A percentile compares a stretch with the other conserved stretches of the same genome.
These are phyloP conservation scores for Papilio polyxenes DNA, from an alignment of 1,140 invertebrate genomes.

Conservation along the genomic window DNA sequence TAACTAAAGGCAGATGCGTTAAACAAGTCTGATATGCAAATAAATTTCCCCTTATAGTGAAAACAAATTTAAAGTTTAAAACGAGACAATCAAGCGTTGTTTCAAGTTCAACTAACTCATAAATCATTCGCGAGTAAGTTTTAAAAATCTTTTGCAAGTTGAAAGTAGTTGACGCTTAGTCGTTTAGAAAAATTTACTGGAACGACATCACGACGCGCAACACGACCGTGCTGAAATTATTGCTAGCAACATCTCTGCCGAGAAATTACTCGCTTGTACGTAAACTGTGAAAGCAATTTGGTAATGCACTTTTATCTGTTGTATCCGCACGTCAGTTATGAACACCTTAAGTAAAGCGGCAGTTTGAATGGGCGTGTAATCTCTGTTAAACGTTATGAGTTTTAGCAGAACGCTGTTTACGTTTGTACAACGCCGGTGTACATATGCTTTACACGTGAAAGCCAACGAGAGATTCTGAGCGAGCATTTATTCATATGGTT, in stretches of 20 bases:
- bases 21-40: background rate
- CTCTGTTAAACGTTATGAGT: constrained; percentile 31
- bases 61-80: constrained; percentile 32
- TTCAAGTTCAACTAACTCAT: constrained; percentile 31
- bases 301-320: constrained; percentile 67
- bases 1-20: background rate
- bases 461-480: background rate
- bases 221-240: constrained; percentile 56
- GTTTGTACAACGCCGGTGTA: background rate
- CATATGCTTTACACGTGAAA: constrained; percentile 23
- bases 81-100: constrained; percentile 33
- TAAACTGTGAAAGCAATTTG: constrained; percentile 63
- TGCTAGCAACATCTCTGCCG: constrained; percentile 53
- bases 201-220: constrained; percentile 31
- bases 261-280: constrained; percentile 54
- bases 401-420: constrained; percentile 15
- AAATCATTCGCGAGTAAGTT: constrained; percentile 40
- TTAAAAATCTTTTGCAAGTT: constrained; percentile 48
- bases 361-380: constrained; percentile 29
- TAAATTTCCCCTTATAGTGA: constrained; percentile 27
- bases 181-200: constrained; percentile 45
- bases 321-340: constrained; percentile 47
- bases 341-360: constrained; percentile 26
- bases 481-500: constrained; percentile 24
- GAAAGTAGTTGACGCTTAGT: constrained; percentile 46